phyloP scores from a whole-genome alignment of 1,140 invertebrate genomes.

The Carcinoscorpius rotundicauda region DNA sequence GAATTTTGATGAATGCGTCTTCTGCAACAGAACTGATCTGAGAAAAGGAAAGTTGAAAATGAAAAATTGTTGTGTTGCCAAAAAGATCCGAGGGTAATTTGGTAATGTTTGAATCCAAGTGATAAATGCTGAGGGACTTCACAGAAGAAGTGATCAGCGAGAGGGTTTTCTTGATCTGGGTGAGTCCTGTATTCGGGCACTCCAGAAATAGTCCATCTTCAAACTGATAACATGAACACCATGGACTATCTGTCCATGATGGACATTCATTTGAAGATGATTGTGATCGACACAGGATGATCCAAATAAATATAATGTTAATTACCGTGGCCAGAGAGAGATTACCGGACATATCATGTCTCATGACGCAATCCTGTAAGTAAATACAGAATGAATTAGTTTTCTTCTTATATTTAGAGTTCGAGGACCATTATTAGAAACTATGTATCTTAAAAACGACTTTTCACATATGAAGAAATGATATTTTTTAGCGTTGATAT shows the following conservation, averaged over 20 bases:
- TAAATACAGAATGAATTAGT: too few relatives aligned
- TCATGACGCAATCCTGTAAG: too few relatives aligned
- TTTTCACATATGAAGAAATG: too few relatives aligned
- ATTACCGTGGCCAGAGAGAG: too few relatives aligned
- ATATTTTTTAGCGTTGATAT: too few relatives aligned
- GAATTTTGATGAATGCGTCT: conserved; percentile 54
- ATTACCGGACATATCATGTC: too few relatives aligned
- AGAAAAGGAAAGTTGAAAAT: conserved; percentile 62
- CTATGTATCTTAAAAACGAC: too few relatives aligned
- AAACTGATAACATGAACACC: conserved; percentile 80
- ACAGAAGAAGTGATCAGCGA: conserved; percentile 44
- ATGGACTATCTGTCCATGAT: conserved; percentile 51
- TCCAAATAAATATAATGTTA: too few relatives aligned
- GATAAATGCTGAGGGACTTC: conserved; percentile 74
- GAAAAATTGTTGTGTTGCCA: conserved; percentile 52
- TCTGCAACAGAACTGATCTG: conserved; percentile 58
- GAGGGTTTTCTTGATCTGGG: conserved; percentile 39
- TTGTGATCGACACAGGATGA: too few relatives aligned
- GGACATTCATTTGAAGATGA: conserved; percentile 41
- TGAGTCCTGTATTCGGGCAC: conserved; percentile 65
- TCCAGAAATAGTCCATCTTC: conserved; percentile 80
- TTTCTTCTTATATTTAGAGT: too few relatives aligned
- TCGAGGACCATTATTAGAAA: too few relatives aligned
- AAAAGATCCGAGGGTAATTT: conserved; percentile 56
- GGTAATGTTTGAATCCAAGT: conserved; percentile 59